These are phyloP conservation scores for Caenorhabditis brenneri DNA, from an alignment of 1,140 invertebrate genomes.

Conservation along the genomic window DNA sequence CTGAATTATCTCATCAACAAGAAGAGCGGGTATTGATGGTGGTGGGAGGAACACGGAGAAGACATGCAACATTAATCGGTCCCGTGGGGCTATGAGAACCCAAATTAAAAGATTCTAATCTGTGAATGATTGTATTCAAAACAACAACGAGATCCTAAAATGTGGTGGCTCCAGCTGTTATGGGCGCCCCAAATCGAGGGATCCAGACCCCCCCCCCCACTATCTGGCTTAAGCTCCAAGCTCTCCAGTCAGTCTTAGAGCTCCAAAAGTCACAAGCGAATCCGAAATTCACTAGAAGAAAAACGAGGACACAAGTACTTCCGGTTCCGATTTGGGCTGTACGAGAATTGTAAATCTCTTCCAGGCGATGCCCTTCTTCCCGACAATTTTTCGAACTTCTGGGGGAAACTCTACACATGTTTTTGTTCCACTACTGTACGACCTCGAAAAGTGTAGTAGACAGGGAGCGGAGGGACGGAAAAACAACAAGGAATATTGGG, in stretches of 20 bases:
- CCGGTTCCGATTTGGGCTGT: slow-evolving; percentile 10
- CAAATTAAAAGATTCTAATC: slow-evolving; percentile 40
- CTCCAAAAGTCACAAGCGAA: neutral
- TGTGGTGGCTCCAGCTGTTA: neutral
- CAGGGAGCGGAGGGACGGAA: neutral
- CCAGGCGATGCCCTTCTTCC: no score
- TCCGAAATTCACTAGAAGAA: neutral
- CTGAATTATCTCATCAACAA: slow-evolving; percentile 37
- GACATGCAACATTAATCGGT: slow-evolving; percentile 43
- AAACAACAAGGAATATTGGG: neutral
- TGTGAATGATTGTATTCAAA: neutral
- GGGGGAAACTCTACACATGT: neutral
- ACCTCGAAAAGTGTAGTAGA: slow-evolving; percentile 8
- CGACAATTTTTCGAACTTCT: no score
- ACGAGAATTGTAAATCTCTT: no score
- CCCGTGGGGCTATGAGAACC: neutral
- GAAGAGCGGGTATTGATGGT: neutral
- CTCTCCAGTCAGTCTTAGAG: neutral
- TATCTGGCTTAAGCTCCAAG: no score
- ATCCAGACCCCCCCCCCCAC: no score
- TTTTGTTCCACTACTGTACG: neutral
- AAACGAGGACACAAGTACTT: neutral
- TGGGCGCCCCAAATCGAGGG: no score
- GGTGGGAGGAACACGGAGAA: neutral
- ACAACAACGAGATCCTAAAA: neutral